These are phyloP conservation scores for Leiothrix lutea DNA, from an alignment of 2,113 vertebrate genomes.

Conservation along the genomic window DNA sequence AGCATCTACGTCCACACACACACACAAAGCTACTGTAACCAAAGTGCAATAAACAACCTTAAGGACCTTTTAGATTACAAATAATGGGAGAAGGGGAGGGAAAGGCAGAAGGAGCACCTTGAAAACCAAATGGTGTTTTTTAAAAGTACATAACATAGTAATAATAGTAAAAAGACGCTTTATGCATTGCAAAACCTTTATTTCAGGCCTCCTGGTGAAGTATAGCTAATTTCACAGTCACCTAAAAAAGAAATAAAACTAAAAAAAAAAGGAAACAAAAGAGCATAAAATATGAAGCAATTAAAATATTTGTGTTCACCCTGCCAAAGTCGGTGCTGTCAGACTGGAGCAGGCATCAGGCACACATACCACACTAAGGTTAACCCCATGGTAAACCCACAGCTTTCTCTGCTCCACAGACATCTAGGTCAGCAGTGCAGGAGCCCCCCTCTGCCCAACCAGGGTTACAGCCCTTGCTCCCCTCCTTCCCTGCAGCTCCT, in stretches of 20 bases:
- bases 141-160: background rate
- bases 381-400: background rate
- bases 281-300: background rate
- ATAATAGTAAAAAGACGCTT: background rate
- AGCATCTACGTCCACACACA: background rate
- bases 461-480: background rate
- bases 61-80: background rate
- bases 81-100: background rate
- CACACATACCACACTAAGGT: background rate
- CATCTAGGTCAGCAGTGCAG: background rate
- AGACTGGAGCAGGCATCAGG: background rate
- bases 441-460: background rate
- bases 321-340: background rate
- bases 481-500: background rate
- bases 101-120: background rate
- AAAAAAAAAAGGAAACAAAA: background rate
- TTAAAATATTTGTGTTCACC: background rate
- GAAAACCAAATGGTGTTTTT: background rate
- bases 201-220: background rate
- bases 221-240: background rate
- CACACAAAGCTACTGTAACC: background rate
- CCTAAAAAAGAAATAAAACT: background rate
- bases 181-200: background rate
- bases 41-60: background rate
- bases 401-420: background rate